These are phyloP conservation scores for Epirrhoe alternata DNA, from an alignment of 2,888 invertebrate species.

Conservation along the genomic window DNA sequence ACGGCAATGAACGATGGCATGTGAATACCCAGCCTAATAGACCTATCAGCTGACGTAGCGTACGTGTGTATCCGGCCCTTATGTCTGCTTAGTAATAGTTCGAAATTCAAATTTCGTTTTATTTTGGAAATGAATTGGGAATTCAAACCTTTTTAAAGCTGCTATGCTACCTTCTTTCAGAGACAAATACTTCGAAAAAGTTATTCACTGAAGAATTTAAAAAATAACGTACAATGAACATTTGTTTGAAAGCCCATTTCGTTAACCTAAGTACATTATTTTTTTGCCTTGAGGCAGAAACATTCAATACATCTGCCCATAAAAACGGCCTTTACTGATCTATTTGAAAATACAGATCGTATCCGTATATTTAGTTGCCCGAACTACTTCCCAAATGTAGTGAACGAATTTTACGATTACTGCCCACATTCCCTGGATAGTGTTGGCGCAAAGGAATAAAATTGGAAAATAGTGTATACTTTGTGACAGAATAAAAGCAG, in stretches of 20 bases:
- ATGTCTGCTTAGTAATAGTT: slow-evolving; percentile 5
- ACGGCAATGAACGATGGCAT: slow-evolving; percentile 67
- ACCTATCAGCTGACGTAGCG: slow-evolving; percentile 30
- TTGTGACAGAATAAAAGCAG: slow-evolving; percentile 38
- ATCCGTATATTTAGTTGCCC: slow-evolving; percentile 53
- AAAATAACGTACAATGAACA: not conserved
- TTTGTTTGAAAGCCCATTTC: no score
- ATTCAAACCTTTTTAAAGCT: not conserved
- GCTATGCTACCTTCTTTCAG: not conserved
- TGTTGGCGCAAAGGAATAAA: slow-evolving; percentile 65
- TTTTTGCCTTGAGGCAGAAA: slow-evolving; percentile 33
- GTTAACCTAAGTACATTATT: not conserved
- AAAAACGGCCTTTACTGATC: slow-evolving; percentile 48
- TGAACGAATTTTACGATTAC: slow-evolving; percentile 68
- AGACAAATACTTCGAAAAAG: not conserved
- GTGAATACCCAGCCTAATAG: slow-evolving; percentile 53
- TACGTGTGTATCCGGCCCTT: slow-evolving; percentile 48
- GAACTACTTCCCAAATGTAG: slow-evolving; percentile 67
- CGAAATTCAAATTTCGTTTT: slow-evolving; percentile 16
- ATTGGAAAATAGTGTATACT: slow-evolving; percentile 58
- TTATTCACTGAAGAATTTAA: not conserved
- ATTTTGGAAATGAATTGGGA: not conserved
- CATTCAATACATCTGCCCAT: slow-evolving; percentile 48
- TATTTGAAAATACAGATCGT: slow-evolving; percentile 44
- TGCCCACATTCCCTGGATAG: slow-evolving; percentile 63